Conservation (phyloP, 2,888 invertebrate genomes). For the Zaprionus bogoriensis region DNA sequence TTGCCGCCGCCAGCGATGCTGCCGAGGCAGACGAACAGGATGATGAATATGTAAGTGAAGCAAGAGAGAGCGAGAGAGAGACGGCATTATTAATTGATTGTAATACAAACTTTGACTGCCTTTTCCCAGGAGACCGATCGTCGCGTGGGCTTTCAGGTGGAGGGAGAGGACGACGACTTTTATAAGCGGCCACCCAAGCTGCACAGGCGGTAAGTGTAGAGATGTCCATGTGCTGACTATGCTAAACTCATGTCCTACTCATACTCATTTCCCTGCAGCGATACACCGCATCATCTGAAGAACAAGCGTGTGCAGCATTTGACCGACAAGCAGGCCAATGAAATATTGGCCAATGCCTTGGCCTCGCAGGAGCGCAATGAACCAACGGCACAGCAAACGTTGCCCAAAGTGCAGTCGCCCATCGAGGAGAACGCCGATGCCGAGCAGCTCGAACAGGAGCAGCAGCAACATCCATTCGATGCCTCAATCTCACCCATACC, state of each 20-base stretch:
- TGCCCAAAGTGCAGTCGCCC: constrained; percentile 79
- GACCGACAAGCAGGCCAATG: constrained; percentile 88
- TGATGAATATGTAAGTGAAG: constrained; percentile 85
- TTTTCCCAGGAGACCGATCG: constrained; percentile 84
- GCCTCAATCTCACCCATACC: constrained; percentile 79
- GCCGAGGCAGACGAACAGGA: constrained; percentile 88
- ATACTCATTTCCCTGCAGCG: constrained; percentile 87
- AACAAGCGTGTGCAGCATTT: constrained; percentile 94
- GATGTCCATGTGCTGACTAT: not conserved
- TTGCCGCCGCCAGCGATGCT: constrained; percentile 25
- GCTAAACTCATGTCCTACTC: too few relatives aligned
- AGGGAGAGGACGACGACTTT: constrained; percentile 82
- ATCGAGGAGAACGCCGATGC: constrained; percentile 78
- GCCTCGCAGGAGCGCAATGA: constrained; percentile 78
- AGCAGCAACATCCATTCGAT: constrained; percentile 68
- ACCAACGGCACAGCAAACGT: constrained; percentile 57
- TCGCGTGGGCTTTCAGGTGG: constrained; percentile 87
- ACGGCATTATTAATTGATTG: not conserved
- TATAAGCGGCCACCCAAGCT: constrained; percentile 82
- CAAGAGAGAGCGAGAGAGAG: not conserved
- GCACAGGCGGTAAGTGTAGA: constrained; percentile 80
- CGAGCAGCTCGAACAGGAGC: constrained; percentile 68
- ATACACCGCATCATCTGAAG: constrained; percentile 99
- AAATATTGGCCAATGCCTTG: constrained; percentile 84
- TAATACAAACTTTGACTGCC: not conserved